phyloP scores from a whole-genome alignment of 2,888 invertebrate genomes.

The Scelioninae gen. 1 region DNA sequence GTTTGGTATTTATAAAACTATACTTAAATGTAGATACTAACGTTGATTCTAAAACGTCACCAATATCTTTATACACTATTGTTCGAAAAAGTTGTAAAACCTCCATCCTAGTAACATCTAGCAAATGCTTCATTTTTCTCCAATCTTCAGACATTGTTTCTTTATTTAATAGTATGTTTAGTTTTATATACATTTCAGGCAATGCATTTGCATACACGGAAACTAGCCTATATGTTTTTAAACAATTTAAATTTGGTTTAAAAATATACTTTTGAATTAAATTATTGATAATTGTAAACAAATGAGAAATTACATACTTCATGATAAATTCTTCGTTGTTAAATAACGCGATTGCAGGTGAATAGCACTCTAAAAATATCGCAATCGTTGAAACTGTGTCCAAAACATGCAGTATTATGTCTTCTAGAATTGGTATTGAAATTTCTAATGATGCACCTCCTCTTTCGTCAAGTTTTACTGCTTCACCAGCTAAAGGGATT shows the following conservation, averaged over 20 bases:
- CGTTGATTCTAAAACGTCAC: conserved; percentile 77
- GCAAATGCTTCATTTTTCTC: conserved; percentile 84
- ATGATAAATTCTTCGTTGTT: conserved; percentile 86
- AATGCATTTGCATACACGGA: conserved; percentile 91
- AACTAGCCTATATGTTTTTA: conserved; percentile 87
- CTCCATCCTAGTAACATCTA: conserved; percentile 85
- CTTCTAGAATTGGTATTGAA: conserved; percentile 86
- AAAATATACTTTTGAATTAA: background rate
- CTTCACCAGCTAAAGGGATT: conserved; percentile 73
- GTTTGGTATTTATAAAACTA: too few relatives aligned
- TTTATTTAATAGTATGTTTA: conserved; percentile 84
- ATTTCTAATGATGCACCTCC: conserved; percentile 76
- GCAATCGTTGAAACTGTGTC: conserved; percentile 89
- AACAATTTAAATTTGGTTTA: background rate
- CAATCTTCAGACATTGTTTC: conserved; percentile 83
- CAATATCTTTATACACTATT: conserved; percentile 82
- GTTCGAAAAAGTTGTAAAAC: conserved; percentile 84
- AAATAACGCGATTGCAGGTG: conserved; percentile 86
- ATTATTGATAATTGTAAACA: background rate
- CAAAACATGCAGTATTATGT: conserved; percentile 88
- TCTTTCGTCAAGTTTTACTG: conserved; percentile 75
- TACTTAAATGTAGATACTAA: too few relatives aligned
- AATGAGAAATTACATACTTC: conserved; percentile 76
- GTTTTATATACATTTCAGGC: conserved; percentile 88
- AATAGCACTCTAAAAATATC: conserved; percentile 89